Conservation (phyloP, 2,888 invertebrate species). For the Cosmia trapezina region DNA sequence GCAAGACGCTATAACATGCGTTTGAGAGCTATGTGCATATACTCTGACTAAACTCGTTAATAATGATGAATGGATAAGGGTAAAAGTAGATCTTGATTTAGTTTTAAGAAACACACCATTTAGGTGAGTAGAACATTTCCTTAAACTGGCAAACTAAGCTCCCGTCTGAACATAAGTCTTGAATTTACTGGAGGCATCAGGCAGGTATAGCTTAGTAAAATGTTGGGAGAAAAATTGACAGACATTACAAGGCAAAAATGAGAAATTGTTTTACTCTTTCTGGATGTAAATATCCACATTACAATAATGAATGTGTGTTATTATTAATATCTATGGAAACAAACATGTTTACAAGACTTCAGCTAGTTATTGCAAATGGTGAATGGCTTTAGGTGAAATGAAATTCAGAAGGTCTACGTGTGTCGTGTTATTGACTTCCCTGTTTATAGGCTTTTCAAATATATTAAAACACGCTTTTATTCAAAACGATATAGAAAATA, state of each 20-base stretch:
- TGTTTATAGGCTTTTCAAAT: constrained; percentile 59
- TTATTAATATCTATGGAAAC: constrained; percentile 53
- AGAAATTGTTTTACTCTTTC: constrained; percentile 20
- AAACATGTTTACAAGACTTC: constrained; percentile 62
- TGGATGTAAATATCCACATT: constrained; percentile 22
- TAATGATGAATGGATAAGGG: background rate
- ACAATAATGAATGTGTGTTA: constrained; percentile 42
- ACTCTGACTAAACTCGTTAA: background rate
- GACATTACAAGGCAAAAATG: background rate
- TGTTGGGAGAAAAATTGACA: constrained; percentile 10
- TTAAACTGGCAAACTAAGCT: background rate
- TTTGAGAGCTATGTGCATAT: background rate
- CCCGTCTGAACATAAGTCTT: background rate
- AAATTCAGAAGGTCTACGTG: constrained; percentile 64
- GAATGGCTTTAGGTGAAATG: constrained; percentile 54
- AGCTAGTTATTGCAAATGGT: constrained; percentile 47
- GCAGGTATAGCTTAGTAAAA: background rate
- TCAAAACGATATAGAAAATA: constrained; percentile 32
- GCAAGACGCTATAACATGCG: background rate
- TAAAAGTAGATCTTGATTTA: background rate
- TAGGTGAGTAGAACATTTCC: background rate
- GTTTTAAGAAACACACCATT: background rate
- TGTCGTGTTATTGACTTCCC: constrained; percentile 73
- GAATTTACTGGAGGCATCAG: background rate
- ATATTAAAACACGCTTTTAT: constrained; percentile 54